A percentile compares a stretch with the other conserved stretches of the same genome.
Conservation (phyloP, 1,140 invertebrate species). For the Eciton burchellii region DNA sequence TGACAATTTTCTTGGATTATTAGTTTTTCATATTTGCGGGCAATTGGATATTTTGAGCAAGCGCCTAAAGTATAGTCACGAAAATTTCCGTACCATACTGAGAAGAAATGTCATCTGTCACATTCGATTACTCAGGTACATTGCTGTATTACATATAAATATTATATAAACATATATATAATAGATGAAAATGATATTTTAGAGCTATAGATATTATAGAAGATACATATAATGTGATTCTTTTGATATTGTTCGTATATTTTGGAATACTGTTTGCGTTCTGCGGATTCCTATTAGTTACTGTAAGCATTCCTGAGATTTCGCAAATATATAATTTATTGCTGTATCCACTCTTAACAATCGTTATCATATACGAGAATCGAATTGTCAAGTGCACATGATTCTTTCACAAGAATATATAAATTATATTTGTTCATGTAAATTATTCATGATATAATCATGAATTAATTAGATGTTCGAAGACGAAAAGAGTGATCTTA, state of each 20-base stretch:
- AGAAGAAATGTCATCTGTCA: background rate
- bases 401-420: background rate
- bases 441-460: no score
- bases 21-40: slow-evolving; percentile 11
- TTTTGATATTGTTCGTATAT: slow-evolving; percentile 28
- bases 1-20: background rate
- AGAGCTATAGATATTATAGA: slow-evolving; percentile 40
- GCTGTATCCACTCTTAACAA: background rate
- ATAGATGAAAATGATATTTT: background rate
- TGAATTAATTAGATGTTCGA: no score
- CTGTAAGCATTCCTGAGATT: slow-evolving; percentile 24
- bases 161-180: no score
- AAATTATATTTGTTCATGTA: background rate
- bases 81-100: background rate
- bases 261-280: slow-evolving; percentile 26
- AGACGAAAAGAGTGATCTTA: no score
- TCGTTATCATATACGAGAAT: no score
- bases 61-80: background rate
- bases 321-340: background rate
- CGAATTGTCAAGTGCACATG: no score
- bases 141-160: no score
- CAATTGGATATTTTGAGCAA: slow-evolving; percentile 17
- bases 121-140: slow-evolving; percentile 20
- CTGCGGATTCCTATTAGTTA: slow-evolving; percentile 14
- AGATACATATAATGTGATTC: slow-evolving; percentile 28